Conservation (phyloP, 1,140 invertebrate genomes). For the Aleiodes sp. region DNA sequence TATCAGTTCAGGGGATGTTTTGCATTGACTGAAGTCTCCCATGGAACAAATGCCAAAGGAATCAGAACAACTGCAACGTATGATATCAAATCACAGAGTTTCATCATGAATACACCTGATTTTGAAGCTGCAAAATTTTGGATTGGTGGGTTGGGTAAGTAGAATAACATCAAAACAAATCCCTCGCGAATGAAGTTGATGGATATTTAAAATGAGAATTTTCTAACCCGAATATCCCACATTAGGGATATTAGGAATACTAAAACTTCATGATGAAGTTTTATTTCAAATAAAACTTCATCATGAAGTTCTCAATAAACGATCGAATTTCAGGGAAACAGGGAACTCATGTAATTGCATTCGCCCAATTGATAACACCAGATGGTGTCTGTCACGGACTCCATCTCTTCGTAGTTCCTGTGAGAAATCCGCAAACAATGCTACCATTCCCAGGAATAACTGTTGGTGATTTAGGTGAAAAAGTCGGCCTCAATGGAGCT, state of each 20-base stretch:
- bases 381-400: constrained; percentile 87
- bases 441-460: constrained; percentile 75
- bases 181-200: background rate
- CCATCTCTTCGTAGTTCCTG: constrained; percentile 85
- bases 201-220: no score
- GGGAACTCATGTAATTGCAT: constrained; percentile 87
- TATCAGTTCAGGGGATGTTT: constrained; percentile 80
- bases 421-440: constrained; percentile 81
- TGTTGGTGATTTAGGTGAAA: constrained; percentile 88
- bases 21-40: constrained; percentile 90
- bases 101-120: constrained; percentile 91
- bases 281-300: constrained; percentile 8
- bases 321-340: constrained; percentile 74
- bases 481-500: constrained; percentile 86
- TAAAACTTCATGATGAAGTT: no score
- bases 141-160: constrained; percentile 86
- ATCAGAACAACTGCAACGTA: constrained; percentile 92
- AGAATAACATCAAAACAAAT: background rate
- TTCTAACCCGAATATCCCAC: no score
- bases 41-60: constrained; percentile 92
- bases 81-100: constrained; percentile 79
- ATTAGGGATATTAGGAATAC: no score
- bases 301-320: background rate
- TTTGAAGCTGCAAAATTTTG: constrained; percentile 96
- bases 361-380: constrained; percentile 81